Evolutionary conservation across 2,113 vertebrate species (phyloP).

Genomic region (Capricornis sumatraensis): DNA sequence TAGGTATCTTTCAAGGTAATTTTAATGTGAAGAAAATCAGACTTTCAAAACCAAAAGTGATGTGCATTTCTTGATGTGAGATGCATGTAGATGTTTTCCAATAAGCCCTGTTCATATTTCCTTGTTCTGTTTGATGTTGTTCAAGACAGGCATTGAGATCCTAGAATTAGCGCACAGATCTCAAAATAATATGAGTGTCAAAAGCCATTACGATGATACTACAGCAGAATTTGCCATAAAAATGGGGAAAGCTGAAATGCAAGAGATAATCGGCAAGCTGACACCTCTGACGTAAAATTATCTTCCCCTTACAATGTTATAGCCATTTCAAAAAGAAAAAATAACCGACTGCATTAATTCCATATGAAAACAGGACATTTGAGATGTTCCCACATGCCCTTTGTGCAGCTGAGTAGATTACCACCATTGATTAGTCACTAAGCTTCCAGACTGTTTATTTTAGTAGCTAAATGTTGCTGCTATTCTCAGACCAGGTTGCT

Average conservation of each 20-base stretch:
- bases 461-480: conserved; percentile 16
- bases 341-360: conserved; percentile 21
- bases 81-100: conserved; percentile 28
- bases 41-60: conserved; percentile 39
- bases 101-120: conserved; percentile 43
- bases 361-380: conserved; percentile 13
- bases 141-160: conserved; percentile 1
- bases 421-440: conserved; percentile 8
- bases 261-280: conserved; percentile 57
- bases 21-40: conserved; percentile 35
- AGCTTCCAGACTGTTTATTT: conserved; percentile 50
- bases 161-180: conserved; percentile 36
- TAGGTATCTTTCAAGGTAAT: conserved; percentile 8
- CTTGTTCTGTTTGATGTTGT: conserved; percentile 15
- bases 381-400: conserved; percentile 20
- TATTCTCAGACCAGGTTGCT: neutral
- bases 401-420: conserved; percentile 50
- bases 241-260: conserved; percentile 59
- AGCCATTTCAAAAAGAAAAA: conserved; percentile 53
- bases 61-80: neutral
- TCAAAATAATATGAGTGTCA: conserved; percentile 41
- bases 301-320: conserved; percentile 68
- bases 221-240: conserved; percentile 63
- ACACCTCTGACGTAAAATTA: conserved; percentile 37
- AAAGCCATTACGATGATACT: conserved; percentile 53